Conservation (phyloP, 2,888 invertebrate genomes). For the Nephrotoma flavescens region DNA sequence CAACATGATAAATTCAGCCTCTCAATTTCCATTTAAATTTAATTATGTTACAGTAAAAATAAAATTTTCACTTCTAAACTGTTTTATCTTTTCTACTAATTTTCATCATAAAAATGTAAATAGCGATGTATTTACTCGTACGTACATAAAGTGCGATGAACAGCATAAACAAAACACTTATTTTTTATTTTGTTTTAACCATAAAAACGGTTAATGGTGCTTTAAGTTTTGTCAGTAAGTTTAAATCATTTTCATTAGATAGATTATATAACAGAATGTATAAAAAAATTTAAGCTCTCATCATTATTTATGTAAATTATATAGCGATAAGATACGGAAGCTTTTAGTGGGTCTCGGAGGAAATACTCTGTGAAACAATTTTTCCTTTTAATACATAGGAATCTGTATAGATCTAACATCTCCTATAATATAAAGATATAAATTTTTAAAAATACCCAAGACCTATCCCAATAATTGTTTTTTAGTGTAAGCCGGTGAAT, state of each 20-base stretch:
- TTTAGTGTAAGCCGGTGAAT: too few species aligned
- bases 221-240: not conserved
- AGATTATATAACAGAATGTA: not conserved
- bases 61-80: not conserved
- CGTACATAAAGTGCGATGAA: not conserved
- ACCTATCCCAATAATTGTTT: too few species aligned
- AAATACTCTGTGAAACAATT: not conserved
- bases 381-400: too few species aligned
- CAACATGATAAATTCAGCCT: too few species aligned
- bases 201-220: not conserved
- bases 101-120: not conserved
- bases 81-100: not conserved
- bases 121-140: not conserved
- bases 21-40: not conserved
- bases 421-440: too few species aligned
- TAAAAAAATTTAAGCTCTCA: not conserved
- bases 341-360: not conserved
- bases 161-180: not conserved
- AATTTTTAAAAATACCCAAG: too few species aligned
- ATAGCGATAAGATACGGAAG: not conserved
- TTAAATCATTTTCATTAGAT: not conserved
- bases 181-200: not conserved
- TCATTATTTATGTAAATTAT: not conserved
- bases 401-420: too few species aligned
- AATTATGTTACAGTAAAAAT: not conserved